Evolutionary conservation across 1,140 invertebrate species (phyloP).

Genomic region (Brachionus manjavacas): DNA sequence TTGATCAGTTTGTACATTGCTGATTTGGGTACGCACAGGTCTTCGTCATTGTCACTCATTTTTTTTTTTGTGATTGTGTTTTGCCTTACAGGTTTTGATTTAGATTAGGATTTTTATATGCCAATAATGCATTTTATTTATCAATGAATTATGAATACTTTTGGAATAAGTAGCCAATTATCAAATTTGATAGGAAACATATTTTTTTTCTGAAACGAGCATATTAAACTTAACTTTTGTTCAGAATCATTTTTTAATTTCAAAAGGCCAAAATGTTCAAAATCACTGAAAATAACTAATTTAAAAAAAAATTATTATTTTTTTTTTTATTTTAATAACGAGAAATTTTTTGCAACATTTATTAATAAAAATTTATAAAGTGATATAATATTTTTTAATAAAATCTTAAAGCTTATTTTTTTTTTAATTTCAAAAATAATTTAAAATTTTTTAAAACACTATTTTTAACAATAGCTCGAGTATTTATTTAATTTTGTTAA

Average conservation of each 20-base stretch:
- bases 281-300: not conserved
- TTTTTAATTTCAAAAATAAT: too few species aligned
- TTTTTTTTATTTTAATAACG: too few species aligned
- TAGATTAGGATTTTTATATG: not conserved
- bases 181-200: not conserved
- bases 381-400: too few species aligned
- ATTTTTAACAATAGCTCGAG: too few species aligned
- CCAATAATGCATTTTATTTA: not conserved
- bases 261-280: not conserved
- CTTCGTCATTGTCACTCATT: conserved; percentile 38
- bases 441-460: too few species aligned
- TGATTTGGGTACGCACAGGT: conserved; percentile 25
- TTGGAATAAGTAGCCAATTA: not conserved
- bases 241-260: not conserved
- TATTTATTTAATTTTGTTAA: too few species aligned
- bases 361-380: too few species aligned
- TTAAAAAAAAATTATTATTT: too few species aligned
- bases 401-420: too few species aligned
- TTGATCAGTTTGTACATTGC: conserved; percentile 36
- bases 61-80: not conserved
- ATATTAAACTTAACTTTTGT: not conserved
- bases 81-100: not conserved
- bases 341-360: too few species aligned
- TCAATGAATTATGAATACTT: not conserved
- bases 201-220: not conserved